A percentile compares a stretch with the other conserved stretches of the same genome.
Conservation (phyloP, 2,797 vertebrate genomes). For the Orestias chungarensis region DNA sequence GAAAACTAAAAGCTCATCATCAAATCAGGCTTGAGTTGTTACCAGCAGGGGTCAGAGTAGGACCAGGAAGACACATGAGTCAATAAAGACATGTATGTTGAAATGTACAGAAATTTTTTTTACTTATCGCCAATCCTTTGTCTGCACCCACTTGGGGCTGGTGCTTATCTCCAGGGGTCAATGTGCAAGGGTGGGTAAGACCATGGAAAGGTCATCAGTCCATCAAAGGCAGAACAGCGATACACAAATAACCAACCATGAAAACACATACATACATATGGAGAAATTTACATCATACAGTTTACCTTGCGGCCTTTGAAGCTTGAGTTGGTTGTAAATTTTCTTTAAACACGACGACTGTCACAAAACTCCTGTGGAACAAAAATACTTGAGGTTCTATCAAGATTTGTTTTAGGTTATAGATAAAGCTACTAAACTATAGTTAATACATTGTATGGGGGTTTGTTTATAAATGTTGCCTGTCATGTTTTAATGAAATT, state of each 20-base stretch:
- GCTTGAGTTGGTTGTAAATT: neutral
- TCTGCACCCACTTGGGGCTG: too few species aligned
- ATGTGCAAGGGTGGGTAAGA: too few species aligned
- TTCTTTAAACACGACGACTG: neutral
- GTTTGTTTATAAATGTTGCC: neutral
- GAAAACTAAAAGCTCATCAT: neutral
- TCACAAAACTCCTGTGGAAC: too few species aligned
- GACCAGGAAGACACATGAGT: neutral
- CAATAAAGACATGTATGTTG: neutral
- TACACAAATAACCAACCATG: too few species aligned
- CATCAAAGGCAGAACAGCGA: too few species aligned
- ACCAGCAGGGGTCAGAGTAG: slow-evolving; percentile 1
- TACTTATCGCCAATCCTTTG: neutral
- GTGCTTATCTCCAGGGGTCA: too few species aligned
- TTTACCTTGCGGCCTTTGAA: neutral
- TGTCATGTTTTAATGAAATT: neutral
- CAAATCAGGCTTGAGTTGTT: neutral
- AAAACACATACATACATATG: too few species aligned
- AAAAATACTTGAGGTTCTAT: too few species aligned
- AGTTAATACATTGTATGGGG: too few species aligned
- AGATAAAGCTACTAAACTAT: neutral
- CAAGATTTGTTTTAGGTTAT: neutral
- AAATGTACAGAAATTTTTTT: neutral
- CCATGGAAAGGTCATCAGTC: too few species aligned
- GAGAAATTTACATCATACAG: too few species aligned